Evolutionary conservation across 2,888 invertebrate genomes (phyloP), one percentile per base, ranked within the genome.

Genomic region (Oscheius sp.): DNA sequence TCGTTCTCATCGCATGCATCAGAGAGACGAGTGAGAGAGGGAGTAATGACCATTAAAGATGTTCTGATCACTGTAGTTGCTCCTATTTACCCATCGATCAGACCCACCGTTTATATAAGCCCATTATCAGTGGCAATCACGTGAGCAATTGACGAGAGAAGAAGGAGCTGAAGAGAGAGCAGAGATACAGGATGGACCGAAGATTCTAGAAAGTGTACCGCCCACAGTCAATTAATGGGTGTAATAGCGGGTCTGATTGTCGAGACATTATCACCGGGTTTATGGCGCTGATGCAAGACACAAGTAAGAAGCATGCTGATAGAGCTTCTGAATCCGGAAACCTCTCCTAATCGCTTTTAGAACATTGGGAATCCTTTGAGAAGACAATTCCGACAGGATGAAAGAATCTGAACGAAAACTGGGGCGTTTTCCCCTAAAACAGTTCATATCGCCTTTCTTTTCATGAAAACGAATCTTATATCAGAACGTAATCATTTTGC

Each of bases 21-120:
- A 15, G 45, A 39, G 39, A 39, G 29, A 15, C 29, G 45, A n/a
- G n/a, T n/a, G n/a, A 45, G 42, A 27, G 25, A 12, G 61, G n/a
- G 61, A 3, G 15, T 25, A 34, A 39, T 31, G 45, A 61, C 45
- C 61, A 61, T 61, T 61, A 61, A 61, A 61, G 61, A 42, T 61
- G 25, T 48, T 25, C 61, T 42, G 61, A 61, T 61, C 20, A 45
- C 61, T 45, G 45, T 29, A 27, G 61, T 45, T 17, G 61, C 42
- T 61, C 45, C 45, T 61, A 42, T 61, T 61, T 61, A 61, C 61
- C 29, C 15, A 29, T 42, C 61, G 61, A 42, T 61, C 29, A 61
- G 33, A 34, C 55, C 52, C 27, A 20, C 17, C 55, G 42, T 61
- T 61, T 61, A 61, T 61, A 61, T 61, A 61, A 61, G 61, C 61